Conservation (phyloP, 2,797 vertebrate species). For the Hyperoplus lanceolatus region DNA sequence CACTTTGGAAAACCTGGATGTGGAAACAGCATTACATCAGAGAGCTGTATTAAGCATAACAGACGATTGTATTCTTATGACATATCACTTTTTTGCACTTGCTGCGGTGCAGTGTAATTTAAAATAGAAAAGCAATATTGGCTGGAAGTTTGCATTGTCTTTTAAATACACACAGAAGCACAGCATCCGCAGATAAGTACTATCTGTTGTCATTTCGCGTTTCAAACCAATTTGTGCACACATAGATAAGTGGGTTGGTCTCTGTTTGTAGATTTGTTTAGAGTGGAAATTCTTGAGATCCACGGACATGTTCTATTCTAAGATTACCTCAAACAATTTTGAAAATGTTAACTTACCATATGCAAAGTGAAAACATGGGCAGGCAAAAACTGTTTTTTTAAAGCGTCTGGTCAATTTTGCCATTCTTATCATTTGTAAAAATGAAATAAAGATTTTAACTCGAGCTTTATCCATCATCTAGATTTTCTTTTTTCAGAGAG, state of each 20-base stretch:
- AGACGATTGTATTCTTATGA: slow-evolving; percentile 66
- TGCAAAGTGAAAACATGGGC: not conserved
- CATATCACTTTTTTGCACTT: slow-evolving; percentile 63
- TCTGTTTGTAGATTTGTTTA: slow-evolving; percentile 35
- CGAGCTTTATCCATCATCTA: too few species aligned
- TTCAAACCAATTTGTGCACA: slow-evolving; percentile 68
- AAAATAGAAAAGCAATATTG: slow-evolving; percentile 48
- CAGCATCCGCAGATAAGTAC: slow-evolving; percentile 48
- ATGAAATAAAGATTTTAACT: too few species aligned
- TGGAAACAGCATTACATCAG: slow-evolving; percentile 45
- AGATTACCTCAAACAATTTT: slow-evolving; percentile 1
- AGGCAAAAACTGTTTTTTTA: too few species aligned
- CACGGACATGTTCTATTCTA: slow-evolving; percentile 33
- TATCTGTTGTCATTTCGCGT: slow-evolving; percentile 52
- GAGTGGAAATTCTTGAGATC: slow-evolving; percentile 39
- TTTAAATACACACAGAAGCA: slow-evolving; percentile 54
- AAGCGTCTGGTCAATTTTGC: too few species aligned
- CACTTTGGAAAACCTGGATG: slow-evolving; percentile 43
- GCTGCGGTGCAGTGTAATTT: slow-evolving; percentile 58
- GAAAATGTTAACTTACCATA: slow-evolving; percentile 29
- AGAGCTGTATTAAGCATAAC: slow-evolving; percentile 68
- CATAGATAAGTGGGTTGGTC: slow-evolving; percentile 58
- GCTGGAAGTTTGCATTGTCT: slow-evolving; percentile 60
- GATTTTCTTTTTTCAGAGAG: too few species aligned
- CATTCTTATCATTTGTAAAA: too few species aligned